These are phyloP conservation scores for Eunapius fragilis DNA, from an alignment of 37 sponge, comb jelly and placozoan species.

Conservation along the genomic window DNA sequence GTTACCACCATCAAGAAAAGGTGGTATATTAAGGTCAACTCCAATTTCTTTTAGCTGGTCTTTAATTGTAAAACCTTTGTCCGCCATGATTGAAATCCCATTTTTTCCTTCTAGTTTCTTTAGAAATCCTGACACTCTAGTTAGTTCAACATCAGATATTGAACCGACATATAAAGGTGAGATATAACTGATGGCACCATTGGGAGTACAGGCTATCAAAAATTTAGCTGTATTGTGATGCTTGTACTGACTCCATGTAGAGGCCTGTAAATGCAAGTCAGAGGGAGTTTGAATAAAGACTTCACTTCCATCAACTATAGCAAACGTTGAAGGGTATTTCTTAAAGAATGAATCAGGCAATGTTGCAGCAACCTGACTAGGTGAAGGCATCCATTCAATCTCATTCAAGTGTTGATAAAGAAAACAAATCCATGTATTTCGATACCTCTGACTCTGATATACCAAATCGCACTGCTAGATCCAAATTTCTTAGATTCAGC, in stretches of 20 bases:
- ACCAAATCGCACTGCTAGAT: too few relatives aligned
- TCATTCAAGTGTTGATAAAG: slow-evolving; percentile 40
- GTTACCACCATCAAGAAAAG: slow-evolving; percentile 6
- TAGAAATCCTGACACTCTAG: slow-evolving; percentile 6
- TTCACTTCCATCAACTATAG: too few relatives aligned
- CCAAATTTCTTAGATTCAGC: too few relatives aligned
- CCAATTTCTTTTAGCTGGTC: slow-evolving; percentile 27
- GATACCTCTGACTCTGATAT: too few relatives aligned
- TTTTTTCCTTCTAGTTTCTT: slow-evolving; percentile 8
- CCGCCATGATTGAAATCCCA: slow-evolving; percentile 41
- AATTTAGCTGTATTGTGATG: slow-evolving; percentile 31
- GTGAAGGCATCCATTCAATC: slow-evolving; percentile 34
- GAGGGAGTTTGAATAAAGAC: too few relatives aligned
- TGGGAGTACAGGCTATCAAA: slow-evolving; percentile 35
- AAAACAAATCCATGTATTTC: slow-evolving; percentile 44
- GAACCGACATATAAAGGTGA: slow-evolving; percentile 28
- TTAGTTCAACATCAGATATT: slow-evolving; percentile 45
- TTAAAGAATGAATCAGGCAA: too few relatives aligned
- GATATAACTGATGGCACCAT: slow-evolving; percentile 27
- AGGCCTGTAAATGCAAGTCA: too few relatives aligned
- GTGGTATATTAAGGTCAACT: slow-evolving; percentile 51
- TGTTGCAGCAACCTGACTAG: slow-evolving; percentile 35
- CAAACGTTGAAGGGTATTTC: too few relatives aligned
- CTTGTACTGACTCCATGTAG: slow-evolving; percentile 44
- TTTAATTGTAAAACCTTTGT: slow-evolving; percentile 47